These are phyloP conservation scores for Oryzias javanicus DNA, from an alignment of 2,113 vertebrate species.

Conservation along the genomic window DNA sequence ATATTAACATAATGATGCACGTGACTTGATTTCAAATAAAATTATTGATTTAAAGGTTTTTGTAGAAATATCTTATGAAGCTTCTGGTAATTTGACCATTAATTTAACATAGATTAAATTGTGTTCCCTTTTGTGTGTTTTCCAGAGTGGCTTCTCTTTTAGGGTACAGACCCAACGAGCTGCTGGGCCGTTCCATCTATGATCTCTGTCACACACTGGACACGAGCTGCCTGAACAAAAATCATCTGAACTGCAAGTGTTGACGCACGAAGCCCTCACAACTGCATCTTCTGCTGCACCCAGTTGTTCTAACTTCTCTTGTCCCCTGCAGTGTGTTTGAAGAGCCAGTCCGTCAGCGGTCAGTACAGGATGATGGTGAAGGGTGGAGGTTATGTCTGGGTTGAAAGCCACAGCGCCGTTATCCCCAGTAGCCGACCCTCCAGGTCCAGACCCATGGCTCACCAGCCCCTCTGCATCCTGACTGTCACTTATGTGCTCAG, in stretches of 20 bases:
- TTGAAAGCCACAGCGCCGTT: conserved; percentile 91
- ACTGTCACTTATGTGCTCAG: conserved; percentile 93
- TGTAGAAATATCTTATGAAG: too few species aligned
- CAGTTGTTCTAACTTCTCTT: not conserved
- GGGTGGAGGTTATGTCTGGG: conserved; percentile 91
- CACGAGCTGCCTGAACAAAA: conserved; percentile 83
- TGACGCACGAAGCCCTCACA: not conserved
- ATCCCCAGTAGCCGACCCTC: conserved; percentile 83
- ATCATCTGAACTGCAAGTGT: conserved; percentile 88
- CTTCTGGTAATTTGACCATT: too few species aligned
- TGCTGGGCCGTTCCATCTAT: conserved; percentile 88
- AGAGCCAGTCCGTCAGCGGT: conserved; percentile 89
- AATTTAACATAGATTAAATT: not conserved
- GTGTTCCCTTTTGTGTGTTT: conserved; percentile 9
- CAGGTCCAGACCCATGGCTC: conserved; percentile 77
- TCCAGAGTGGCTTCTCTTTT: conserved; percentile 85
- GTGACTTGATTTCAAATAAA: too few species aligned
- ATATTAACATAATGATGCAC: too few species aligned
- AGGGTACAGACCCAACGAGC: conserved; percentile 87
- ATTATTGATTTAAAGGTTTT: too few species aligned
- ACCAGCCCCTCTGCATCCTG: conserved; percentile 88
- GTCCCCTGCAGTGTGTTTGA: conserved; percentile 83
- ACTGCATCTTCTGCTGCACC: not conserved
- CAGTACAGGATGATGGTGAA: conserved; percentile 93
- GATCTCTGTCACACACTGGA: conserved; percentile 92